Evolutionary conservation across 2,888 invertebrate species (phyloP).

Genomic region (Brachyptera risi): DNA sequence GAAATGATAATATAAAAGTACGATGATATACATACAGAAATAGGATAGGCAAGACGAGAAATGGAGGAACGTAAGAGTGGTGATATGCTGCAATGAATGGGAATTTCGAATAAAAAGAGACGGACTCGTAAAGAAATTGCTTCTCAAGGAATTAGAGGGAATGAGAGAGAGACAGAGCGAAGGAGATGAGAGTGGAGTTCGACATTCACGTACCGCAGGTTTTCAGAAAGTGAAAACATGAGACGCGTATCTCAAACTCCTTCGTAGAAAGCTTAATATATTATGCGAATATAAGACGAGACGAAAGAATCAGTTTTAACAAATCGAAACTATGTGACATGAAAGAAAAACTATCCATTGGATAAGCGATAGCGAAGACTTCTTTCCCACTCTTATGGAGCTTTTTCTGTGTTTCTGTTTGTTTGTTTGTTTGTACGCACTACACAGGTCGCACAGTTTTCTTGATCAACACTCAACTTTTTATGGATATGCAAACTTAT

Average conservation of each 20-base stretch:
- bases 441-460: too few species aligned
- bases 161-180: neutral
- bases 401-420: too few species aligned
- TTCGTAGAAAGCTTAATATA: neutral
- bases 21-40: slow-evolving; percentile 3
- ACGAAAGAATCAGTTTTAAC: neutral
- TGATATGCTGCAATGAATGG: slow-evolving; percentile 7
- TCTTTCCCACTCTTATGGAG: too few species aligned
- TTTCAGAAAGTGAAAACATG: slow-evolving; percentile 13
- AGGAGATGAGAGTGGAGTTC: slow-evolving; percentile 3
- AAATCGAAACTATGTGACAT: neutral
- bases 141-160: neutral
- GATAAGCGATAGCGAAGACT: neutral
- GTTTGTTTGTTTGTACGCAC: too few species aligned
- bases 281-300: neutral
- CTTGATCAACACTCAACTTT: too few species aligned
- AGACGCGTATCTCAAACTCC: neutral
- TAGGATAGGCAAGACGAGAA: neutral
- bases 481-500: too few species aligned
- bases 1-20: neutral
- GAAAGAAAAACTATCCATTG: neutral
- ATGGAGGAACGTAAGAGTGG: slow-evolving; percentile 1
- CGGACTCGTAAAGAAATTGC: neutral
- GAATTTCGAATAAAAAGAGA: neutral
- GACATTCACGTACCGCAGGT: slow-evolving; percentile 4